Conservation (phyloP, 2,113 vertebrate species). For the Brevimyrus niger region DNA sequence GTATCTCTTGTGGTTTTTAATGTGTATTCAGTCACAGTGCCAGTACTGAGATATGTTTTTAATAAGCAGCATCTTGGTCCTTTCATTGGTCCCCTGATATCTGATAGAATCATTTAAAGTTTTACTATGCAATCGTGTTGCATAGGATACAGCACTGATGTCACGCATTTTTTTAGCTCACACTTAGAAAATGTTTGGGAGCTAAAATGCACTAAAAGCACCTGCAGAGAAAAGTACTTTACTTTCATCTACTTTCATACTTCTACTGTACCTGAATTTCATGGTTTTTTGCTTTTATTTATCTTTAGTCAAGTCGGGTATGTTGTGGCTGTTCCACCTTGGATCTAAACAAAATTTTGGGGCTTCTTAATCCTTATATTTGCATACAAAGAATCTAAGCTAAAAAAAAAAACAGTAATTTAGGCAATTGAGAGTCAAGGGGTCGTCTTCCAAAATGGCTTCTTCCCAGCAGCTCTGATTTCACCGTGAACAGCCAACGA, state of each 20-base stretch:
- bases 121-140: not conserved
- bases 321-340: not conserved
- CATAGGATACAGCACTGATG: not conserved
- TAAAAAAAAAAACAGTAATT: not conserved
- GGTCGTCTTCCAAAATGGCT: not conserved
- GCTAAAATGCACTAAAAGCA: not conserved
- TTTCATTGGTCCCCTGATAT: not conserved
- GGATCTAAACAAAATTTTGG: not conserved
- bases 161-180: not conserved
- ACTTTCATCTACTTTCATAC: not conserved
- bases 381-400: not conserved
- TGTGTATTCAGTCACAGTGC: not conserved
- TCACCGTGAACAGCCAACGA: not conserved
- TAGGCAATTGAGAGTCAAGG: not conserved
- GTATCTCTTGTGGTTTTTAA: not conserved
- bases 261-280: not conserved
- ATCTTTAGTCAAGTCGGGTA: not conserved
- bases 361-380: not conserved
- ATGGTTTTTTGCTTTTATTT: not conserved
- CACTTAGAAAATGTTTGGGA: not conserved
- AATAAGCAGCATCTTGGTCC: not conserved
- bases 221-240: not conserved
- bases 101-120: not conserved
- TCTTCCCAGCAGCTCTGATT: not conserved
- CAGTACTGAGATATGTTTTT: not conserved